phyloP scores from a whole-genome alignment of 2,888 invertebrate species.

The Latrodectus hesperus region DNA sequence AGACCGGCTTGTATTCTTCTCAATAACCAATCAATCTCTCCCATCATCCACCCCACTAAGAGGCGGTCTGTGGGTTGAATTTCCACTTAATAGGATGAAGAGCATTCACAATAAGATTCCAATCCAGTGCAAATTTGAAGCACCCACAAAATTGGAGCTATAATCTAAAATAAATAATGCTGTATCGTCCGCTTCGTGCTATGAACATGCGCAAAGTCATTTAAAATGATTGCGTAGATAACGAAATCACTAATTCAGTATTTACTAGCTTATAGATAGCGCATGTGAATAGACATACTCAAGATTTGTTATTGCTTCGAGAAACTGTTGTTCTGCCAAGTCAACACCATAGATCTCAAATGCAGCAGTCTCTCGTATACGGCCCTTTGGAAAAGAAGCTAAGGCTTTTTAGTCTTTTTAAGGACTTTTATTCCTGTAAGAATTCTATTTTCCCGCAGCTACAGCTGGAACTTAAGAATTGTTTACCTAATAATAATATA shows the following conservation, averaged over 20 bases:
- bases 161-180: constrained; percentile 10
- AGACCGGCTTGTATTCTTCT: background rate
- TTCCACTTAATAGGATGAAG: background rate
- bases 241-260: too few relatives aligned
- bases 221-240: background rate
- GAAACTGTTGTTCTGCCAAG: background rate
- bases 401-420: too few relatives aligned
- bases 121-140: constrained; percentile 1
- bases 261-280: background rate
- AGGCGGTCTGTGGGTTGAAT: constrained; percentile 8
- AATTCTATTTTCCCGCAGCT: too few relatives aligned
- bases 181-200: background rate
- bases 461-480: too few relatives aligned
- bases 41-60: constrained; percentile 1
- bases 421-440: too few relatives aligned
- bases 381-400: too few relatives aligned
- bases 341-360: background rate
- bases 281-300: background rate
- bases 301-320: background rate
- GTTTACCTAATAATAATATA: too few relatives aligned
- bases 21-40: constrained; percentile 3
- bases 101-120: constrained; percentile 1
- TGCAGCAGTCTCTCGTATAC: too few relatives aligned
- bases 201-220: background rate
- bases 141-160: background rate